These are phyloP conservation scores for Fringilla coelebs DNA, from an alignment of 2,797 vertebrate genomes.

Conservation along the genomic window DNA sequence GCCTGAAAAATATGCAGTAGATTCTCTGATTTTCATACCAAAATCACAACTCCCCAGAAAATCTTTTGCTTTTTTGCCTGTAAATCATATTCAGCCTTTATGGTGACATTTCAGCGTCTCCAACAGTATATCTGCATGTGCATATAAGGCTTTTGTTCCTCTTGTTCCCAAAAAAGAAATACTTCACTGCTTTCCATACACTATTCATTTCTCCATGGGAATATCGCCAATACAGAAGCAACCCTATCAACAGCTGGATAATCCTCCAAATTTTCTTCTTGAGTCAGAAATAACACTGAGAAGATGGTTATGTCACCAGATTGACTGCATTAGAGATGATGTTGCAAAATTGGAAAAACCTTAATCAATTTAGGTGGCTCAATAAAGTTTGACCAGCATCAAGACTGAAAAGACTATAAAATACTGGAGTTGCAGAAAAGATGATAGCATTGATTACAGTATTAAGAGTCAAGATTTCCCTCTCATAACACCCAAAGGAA, in stretches of 20 bases:
- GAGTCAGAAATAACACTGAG: not conserved
- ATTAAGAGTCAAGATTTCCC: not conserved
- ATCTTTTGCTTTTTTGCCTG: not conserved
- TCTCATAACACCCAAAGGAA: not conserved
- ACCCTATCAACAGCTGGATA: not conserved
- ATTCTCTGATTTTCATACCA: not conserved
- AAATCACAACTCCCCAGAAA: not conserved
- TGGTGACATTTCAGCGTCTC: not conserved
- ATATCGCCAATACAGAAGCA: not conserved
- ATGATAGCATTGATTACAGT: not conserved
- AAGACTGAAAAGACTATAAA: not conserved
- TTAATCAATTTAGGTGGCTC: slow-evolving; percentile 19
- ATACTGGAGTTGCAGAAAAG: slow-evolving; percentile 7
- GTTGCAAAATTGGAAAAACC: not conserved
- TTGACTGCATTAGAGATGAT: not conserved
- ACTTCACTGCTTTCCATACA: not conserved
- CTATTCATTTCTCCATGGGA: not conserved
- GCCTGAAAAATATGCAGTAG: not conserved
- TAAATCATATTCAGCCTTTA: not conserved
- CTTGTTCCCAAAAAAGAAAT: not conserved
- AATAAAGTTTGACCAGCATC: slow-evolving; percentile 12
- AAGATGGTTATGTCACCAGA: not conserved
- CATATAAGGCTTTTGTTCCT: not conserved
- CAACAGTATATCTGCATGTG: not conserved
- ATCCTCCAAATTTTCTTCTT: not conserved